These are phyloP conservation scores for Drosophila rellima DNA, from an alignment of 2,888 invertebrate species.

Conservation along the genomic window DNA sequence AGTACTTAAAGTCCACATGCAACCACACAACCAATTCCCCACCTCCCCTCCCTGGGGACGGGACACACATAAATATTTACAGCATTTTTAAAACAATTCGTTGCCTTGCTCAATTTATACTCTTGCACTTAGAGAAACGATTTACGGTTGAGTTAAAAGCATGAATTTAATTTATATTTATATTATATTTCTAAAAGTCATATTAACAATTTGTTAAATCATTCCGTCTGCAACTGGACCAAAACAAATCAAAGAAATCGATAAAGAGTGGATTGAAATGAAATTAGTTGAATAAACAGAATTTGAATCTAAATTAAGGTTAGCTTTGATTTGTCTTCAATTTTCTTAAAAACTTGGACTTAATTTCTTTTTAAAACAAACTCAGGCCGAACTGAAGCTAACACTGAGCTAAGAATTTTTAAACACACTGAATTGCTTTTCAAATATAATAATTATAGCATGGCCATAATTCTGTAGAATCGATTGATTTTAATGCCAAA, in stretches of 20 bases:
- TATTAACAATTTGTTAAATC: too few species aligned
- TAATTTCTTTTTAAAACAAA: background rate
- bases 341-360: background rate
- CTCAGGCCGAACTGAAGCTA: background rate
- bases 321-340: background rate
- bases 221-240: too few species aligned
- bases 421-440: background rate
- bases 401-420: background rate
- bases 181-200: too few species aligned
- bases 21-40: conserved; percentile 7
- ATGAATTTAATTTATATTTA: too few species aligned
- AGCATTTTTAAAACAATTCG: conserved; percentile 72
- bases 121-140: conserved; percentile 41
- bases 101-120: conserved; percentile 28
- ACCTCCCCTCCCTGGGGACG: conserved; percentile 5
- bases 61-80: conserved; percentile 72
- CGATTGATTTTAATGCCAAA: conserved; percentile 12
- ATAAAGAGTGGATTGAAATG: too few species aligned
- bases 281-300: too few species aligned
- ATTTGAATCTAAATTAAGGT: too few species aligned
- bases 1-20: conserved; percentile 43
- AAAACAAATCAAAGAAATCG: too few species aligned
- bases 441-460: background rate
- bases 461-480: background rate
- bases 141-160: too few species aligned